Percentiles rank a stretch among this genome's conserved stretches.
These are phyloP conservation scores for Sciurus niger DNA, from an alignment of 2,113 vertebrate species.

Conservation along the genomic window DNA sequence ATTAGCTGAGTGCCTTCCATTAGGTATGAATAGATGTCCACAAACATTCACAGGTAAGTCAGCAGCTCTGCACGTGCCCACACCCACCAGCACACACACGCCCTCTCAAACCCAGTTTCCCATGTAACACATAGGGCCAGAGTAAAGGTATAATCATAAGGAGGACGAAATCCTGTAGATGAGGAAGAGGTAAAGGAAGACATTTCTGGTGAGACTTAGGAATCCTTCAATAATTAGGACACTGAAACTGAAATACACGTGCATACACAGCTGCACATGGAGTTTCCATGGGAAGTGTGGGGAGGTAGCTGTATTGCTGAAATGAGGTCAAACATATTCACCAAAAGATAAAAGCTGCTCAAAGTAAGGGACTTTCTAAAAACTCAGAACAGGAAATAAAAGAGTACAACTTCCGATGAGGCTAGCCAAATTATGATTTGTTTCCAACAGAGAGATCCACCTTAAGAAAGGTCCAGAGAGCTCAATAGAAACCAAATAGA, in stretches of 20 bases:
- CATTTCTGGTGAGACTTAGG: conserved; percentile 50
- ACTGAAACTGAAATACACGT: neutral
- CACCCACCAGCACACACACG: too few species aligned
- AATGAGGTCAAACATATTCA: conserved; percentile 54
- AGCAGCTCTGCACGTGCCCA: neutral
- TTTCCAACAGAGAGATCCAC: conserved; percentile 88
- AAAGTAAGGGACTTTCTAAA: conserved; percentile 27
- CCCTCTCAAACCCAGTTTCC: neutral
- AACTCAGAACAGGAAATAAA: conserved; percentile 44
- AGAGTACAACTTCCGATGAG: conserved; percentile 81
- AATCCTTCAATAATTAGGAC: conserved; percentile 3
- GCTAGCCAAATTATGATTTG: conserved; percentile 79
- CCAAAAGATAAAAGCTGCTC: conserved; percentile 46
- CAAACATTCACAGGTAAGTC: neutral
- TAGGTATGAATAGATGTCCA: conserved; percentile 36
- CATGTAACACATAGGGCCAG: neutral
- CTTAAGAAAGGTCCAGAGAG: conserved; percentile 91
- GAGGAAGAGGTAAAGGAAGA: neutral
- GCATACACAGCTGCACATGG: neutral
- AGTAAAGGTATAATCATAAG: neutral
- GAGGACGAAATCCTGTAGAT: neutral
- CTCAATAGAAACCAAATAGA: conserved; percentile 95
- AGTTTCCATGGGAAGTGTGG: conserved; percentile 33
- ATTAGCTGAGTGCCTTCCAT: conserved; percentile 56
- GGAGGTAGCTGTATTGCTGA: neutral